Evolutionary conservation across 64 coral and sea anemone genomes (phyloP), one percentile per base, ranked within the genome.

Genomic region (Hydrozoanthus tunicans): DNA sequence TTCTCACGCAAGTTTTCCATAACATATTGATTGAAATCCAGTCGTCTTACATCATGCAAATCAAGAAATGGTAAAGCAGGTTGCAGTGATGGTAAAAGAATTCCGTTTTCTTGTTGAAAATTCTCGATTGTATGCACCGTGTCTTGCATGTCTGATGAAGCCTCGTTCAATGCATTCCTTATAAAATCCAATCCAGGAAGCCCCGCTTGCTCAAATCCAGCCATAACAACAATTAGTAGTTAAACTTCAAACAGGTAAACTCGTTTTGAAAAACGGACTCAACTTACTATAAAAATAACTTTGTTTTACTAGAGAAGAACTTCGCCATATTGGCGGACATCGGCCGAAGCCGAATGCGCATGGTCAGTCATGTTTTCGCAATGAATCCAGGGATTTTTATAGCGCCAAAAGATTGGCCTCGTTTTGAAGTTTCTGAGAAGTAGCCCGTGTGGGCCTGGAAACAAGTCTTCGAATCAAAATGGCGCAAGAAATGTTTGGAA

Each of bases 321-420:
- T 77, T 80, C 97, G 97, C 97, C 97, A 99, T 99, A 61, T 93
- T 94, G 97, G 97, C 97, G 97, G 97, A 96, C 97, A 99, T 96
- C 97, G 97, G 97, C 97, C 94, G 90, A 89, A 94, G 97, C 97
- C 97, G 97, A 99, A 93, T 96, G 97, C 97, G 97, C 97, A 99
- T 99, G 97, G 20, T 83, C 90, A 64, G 59, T 91, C 63, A 78
- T 57, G 59, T 52, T 62, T 75, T 69, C 58, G 92, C 92, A 83
- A 91, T 79, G 92, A 84, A 93, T 95, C 89, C 79, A 78, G 97
- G 92, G 94, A 95, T 73, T 90, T 99, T 99, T 96, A 99, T 96
- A 96, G 83, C 83, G 73, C 77, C 82, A 83, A 83, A 66, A 86
- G 26, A 86, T 93, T 83, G 51, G 83, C 83, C 83, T 83, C 91